Evolutionary conservation across 2,888 invertebrate species (phyloP), one percentile per base, ranked within the genome.

Genomic region (Tanypteryx hageni): DNA sequence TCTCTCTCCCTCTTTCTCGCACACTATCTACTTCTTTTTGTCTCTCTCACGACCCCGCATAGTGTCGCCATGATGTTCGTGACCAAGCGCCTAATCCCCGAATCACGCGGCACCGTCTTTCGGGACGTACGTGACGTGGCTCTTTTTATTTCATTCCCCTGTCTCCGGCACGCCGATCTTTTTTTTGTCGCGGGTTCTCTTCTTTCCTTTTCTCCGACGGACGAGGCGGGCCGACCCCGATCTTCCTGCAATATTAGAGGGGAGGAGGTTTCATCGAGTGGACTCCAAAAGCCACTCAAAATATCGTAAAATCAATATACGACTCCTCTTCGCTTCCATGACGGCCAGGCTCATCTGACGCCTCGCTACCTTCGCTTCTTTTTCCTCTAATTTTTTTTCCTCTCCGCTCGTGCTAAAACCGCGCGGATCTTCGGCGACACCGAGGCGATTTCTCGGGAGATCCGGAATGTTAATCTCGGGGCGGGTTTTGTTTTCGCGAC

Each of bases 291-390:
- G 22, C 76, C 76, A 76, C 76, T 76, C 76, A 76, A 27, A 76
- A 76, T 76, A 76, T 76, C 76, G 76, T 76, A 76, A 76, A 76
- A 76, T 76, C 76, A 76, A 76, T 76, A 76, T 76, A 76, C 76
- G 76, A 76, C 76, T 76, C 27, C 76, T 76, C 13, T 7, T 61
- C 18, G 61, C 61, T 61, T 13, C 76, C 76, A 76, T 27, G 76
- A 76, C 76, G 27, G 22, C 76, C 76, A 13, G 22, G 27, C 76
- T 27, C 76, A 76, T 22, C 76, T 76, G 76, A 76, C 76, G 76
- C 76, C 76, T 76, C 76, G 16, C 16, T n/a, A 18, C 68, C 76
- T 27, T 76, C 22, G 13, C n/a, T 22, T 76, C 76, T 27, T 64
- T 64, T 76, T 76, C 76, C 22, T 27, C 22, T 76, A 1, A 5